These are phyloP conservation scores for Oxygymnocypris stewartii DNA, from an alignment of 2,113 vertebrate genomes.

Conservation along the genomic window DNA sequence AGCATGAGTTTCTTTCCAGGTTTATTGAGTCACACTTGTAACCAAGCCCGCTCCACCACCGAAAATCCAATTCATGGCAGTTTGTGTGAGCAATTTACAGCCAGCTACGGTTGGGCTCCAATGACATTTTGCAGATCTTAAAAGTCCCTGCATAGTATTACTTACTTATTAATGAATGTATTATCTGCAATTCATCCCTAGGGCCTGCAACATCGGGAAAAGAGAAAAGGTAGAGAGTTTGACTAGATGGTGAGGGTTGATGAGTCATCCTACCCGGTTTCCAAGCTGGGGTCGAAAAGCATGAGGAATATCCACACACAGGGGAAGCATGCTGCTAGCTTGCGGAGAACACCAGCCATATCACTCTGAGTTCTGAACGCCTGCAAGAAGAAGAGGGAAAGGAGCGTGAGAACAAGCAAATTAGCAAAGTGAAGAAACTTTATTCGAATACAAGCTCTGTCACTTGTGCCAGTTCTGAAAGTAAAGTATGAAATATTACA, in stretches of 20 bases:
- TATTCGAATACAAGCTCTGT: constrained; percentile 15
- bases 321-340: constrained; percentile 56
- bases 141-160: constrained; percentile 43
- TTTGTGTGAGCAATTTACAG: constrained; percentile 57
- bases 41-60: constrained; percentile 23
- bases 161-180: constrained; percentile 59
- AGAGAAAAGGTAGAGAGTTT: neutral
- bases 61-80: constrained; percentile 58
- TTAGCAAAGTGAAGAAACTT: constrained; percentile 26
- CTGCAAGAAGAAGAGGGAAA: constrained; percentile 57
- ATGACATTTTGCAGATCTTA: constrained; percentile 41
- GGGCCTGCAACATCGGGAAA: constrained; percentile 6
- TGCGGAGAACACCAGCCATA: constrained; percentile 70
- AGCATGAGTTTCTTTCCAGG: constrained; percentile 54
- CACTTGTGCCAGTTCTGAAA: neutral
- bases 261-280: constrained; percentile 69
- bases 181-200: constrained; percentile 47
- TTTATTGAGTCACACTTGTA: constrained; percentile 58
- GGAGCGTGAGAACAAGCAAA: constrained; percentile 31
- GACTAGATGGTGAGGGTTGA: constrained; percentile 1
- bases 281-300: constrained; percentile 67
- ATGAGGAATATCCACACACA: constrained; percentile 68
- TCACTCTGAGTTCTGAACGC: constrained; percentile 52
- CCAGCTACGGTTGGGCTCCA: constrained; percentile 45
- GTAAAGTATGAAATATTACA: neutral